Base-by-base conservation (phyloP, 2,113 vertebrate genomes). In the Symphodus melops region DNA sequence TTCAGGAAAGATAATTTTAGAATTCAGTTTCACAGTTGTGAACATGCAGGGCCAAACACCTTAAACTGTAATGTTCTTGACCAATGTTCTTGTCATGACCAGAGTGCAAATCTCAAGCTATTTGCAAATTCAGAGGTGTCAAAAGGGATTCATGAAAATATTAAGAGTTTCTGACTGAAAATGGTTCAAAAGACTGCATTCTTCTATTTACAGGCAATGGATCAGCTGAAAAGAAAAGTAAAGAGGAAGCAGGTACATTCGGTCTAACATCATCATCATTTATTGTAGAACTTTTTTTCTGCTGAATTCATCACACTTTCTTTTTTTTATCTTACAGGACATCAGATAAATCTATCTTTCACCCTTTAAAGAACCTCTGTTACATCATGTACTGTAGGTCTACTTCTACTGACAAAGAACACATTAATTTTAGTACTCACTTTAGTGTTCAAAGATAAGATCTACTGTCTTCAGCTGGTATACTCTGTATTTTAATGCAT, bases 281-380 rank as follows among this genome's bases (percentile, higher is more conserved):
- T 61, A 67, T 49, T 78, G 5, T 8, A 53, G 13, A 77, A 64
- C 52, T 5, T 12, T 23, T 23, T 67, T 42, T 9, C 36, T 10
- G 14, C n/a, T 39, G n/a, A 39, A 28, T 21, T 65, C n/a, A 65
- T 62, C 41, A 49, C 11, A 1, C 25, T 19, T 48, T 17, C 2
- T 14, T 44, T 10, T 63, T 12, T 64, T 64, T 8, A 37, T 51
- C 17, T 17, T 12, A 21, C n/a, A 54, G 37, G 19, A 52, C 2
- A 49, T 17, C 58, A 42, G 12, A 10, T 23, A 62, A 39, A 37
- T 20, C 0, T 52, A 19, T 8, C 48, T 7, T 37, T 37, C 46
- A 21, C 12, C 16, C 48, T 44, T 58, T n/a, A 51, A 9, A 20
- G 4, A 48, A 4, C 16, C 7, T 48, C 14, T 17, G 14, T 19